A percentile compares a stretch with the other conserved stretches of the same genome.
Conservation (phyloP, 2,113 vertebrate genomes). For the Pungitius pungitius region DNA sequence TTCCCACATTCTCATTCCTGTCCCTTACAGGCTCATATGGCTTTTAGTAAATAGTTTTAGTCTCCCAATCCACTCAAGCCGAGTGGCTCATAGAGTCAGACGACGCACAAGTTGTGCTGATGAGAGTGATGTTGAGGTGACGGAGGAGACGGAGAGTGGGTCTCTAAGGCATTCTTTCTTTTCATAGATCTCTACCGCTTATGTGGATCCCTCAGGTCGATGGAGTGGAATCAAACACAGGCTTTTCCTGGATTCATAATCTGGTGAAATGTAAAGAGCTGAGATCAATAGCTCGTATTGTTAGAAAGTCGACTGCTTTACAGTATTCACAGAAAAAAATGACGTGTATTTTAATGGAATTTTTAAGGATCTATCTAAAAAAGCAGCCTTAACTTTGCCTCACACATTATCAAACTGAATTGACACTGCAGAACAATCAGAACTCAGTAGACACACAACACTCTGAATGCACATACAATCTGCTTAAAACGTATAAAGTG, state of each 20-base stretch:
- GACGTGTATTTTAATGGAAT: not conserved
- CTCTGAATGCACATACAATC: conserved; percentile 55
- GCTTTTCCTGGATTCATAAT: too few species aligned
- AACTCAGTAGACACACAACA: conserved; percentile 40
- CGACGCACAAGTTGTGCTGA: not conserved
- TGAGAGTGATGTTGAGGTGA: not conserved
- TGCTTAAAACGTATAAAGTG: conserved; percentile 78
- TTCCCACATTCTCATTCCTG: conserved; percentile 33
- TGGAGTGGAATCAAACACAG: not conserved
- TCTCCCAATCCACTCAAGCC: conserved; percentile 10
- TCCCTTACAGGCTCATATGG: conserved; percentile 52
- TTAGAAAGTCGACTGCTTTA: conserved; percentile 27
- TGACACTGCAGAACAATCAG: conserved; percentile 12
- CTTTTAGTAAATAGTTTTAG: conserved; percentile 46
- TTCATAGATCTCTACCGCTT: not conserved
- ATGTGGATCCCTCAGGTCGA: not conserved
- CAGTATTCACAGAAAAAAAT: conserved; percentile 32
- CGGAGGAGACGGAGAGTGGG: not conserved
- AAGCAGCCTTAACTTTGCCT: conserved; percentile 3
- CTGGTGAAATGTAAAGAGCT: too few species aligned
- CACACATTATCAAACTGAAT: not conserved
- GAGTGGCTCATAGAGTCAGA: conserved; percentile 4
- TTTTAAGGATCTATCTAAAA: conserved; percentile 23
- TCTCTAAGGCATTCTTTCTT: conserved; percentile 30
- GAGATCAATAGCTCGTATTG: not conserved